Evolutionary conservation across 2,888 invertebrate genomes (phyloP).

Genomic region (Lymantria dispar): DNA sequence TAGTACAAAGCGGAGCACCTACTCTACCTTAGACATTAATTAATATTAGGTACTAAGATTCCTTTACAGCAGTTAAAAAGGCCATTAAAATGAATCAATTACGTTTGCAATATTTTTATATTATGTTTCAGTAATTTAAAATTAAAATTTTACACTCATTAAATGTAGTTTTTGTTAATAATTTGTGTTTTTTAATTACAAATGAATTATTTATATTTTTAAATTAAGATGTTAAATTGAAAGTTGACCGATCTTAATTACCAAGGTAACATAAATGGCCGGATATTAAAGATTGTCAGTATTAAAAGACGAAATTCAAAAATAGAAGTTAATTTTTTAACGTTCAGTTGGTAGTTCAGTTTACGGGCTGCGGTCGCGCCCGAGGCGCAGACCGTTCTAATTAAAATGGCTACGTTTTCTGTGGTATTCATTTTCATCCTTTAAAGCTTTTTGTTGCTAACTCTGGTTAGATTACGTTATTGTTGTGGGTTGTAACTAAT

Average conservation of each 20-base stretch:
- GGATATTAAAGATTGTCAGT: conserved; percentile 39
- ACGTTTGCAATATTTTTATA: background rate
- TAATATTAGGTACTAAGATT: background rate
- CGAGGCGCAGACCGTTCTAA: conserved; percentile 70
- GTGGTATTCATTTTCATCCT: conserved; percentile 76
- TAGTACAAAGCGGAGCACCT: background rate
- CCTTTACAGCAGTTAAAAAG: background rate
- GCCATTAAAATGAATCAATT: background rate
- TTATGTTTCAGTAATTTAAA: too few relatives aligned
- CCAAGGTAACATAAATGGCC: conserved; percentile 36
- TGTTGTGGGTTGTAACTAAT: conserved; percentile 75
- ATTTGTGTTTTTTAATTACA: background rate
- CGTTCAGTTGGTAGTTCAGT: conserved; percentile 47
- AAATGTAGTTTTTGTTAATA: background rate
- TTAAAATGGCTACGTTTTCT: conserved; percentile 77
- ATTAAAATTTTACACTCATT: background rate
- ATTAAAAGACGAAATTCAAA: conserved; percentile 41
- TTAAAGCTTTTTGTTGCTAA: conserved; percentile 70
- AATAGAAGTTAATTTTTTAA: conserved; percentile 40
- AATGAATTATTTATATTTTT: background rate
- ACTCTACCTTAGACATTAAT: background rate
- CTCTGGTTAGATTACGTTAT: conserved; percentile 67
- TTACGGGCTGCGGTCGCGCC: conserved; percentile 66
- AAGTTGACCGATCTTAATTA: conserved; percentile 34
- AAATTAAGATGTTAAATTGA: conserved; percentile 7